Evolutionary conservation across 2,113 vertebrate species (phyloP).

Genomic region (Tursiops truncatus): DNA sequence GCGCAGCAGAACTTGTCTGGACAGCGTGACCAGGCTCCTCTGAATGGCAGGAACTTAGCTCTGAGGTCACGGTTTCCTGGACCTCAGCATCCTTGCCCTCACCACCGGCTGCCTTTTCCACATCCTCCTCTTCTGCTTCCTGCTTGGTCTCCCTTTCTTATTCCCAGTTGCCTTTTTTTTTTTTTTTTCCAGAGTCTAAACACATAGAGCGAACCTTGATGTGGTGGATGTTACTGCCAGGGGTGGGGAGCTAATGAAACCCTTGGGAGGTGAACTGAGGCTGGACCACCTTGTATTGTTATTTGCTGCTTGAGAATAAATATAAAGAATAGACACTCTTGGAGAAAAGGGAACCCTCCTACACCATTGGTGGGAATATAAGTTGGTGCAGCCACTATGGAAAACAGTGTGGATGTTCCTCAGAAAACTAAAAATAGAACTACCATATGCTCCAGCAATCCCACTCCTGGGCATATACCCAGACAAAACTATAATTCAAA

Average conservation of each 20-base stretch:
- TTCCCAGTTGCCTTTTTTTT: neutral
- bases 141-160: neutral
- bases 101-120: neutral
- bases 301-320: neutral
- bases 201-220: neutral
- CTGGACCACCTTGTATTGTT: neutral
- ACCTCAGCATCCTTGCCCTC: neutral
- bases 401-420: too few relatives aligned
- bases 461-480: too few relatives aligned
- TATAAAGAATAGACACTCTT: neutral
- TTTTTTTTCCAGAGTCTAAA: too few relatives aligned
- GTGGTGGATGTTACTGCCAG: too few relatives aligned
- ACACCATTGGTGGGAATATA: too few relatives aligned
- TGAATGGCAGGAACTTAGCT: neutral
- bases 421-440: too few relatives aligned
- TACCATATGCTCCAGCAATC: too few relatives aligned
- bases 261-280: neutral
- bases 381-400: too few relatives aligned
- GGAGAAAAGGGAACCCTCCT: too few relatives aligned
- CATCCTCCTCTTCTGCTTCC: neutral
- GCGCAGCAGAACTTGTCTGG: neutral
- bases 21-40: neutral
- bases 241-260: neutral
- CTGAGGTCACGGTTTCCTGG: accelerated
- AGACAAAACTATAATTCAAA: too few relatives aligned